Evolutionary conservation across 2,888 invertebrate genomes (phyloP).

Genomic region (Petrolisthes cinctipes): DNA sequence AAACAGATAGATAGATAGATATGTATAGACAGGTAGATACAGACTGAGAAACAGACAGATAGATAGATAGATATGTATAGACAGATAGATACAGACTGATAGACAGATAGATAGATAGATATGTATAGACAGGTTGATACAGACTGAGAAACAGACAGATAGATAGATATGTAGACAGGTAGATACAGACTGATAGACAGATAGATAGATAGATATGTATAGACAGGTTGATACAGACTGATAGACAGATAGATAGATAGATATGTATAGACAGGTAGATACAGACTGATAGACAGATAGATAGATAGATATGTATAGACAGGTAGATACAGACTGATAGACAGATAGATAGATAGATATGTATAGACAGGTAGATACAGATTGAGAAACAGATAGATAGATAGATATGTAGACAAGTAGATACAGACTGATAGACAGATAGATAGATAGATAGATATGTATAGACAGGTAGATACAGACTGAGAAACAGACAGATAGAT

Average conservation of each 20-base stretch:
- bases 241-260: too few species aligned
- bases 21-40: not conserved
- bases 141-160: conserved; percentile 19
- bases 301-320: not conserved
- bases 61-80: conserved; percentile 14
- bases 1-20: conserved; percentile 28
- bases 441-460: not conserved
- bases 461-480: not conserved
- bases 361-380: not conserved
- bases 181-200: conserved; percentile 36
- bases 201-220: conserved; percentile 29
- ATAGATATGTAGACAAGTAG: not conserved
- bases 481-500: not conserved
- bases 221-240: not conserved
- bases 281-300: not conserved
- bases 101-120: conserved; percentile 1
- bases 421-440: not conserved
- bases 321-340: not conserved
- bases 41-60: not conserved
- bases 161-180: conserved; percentile 40
- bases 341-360: not conserved
- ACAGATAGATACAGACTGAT: not conserved
- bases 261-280: too few species aligned
- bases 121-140: conserved; percentile 27
- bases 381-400: not conserved